Conservation (phyloP, 2,797 vertebrate genomes). For the Trichosurus vulpecula region DNA sequence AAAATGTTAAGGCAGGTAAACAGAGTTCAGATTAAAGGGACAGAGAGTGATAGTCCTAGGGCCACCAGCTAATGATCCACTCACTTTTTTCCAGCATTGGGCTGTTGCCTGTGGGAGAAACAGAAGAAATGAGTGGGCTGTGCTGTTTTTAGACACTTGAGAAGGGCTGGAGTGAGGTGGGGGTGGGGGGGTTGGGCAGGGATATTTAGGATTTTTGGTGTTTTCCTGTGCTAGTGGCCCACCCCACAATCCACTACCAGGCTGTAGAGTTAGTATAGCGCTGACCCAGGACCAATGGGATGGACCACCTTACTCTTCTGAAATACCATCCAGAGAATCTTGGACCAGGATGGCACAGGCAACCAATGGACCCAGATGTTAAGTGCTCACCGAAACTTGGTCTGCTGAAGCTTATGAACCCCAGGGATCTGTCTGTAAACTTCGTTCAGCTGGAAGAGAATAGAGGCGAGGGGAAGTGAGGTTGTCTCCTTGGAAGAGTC, state of each 20-base stretch:
- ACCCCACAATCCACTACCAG: not conserved
- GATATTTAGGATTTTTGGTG: not conserved
- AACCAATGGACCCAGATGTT: not conserved
- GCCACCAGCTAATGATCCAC: constrained; percentile 34
- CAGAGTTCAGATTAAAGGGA: not conserved
- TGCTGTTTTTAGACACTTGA: not conserved
- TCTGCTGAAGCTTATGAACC: constrained; percentile 90
- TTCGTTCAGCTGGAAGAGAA: constrained; percentile 89
- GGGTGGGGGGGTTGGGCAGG: no score
- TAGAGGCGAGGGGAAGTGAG: not conserved
- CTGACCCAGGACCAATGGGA: not conserved
- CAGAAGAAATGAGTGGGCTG: constrained; percentile 47
- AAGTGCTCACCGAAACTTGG: constrained; percentile 92
- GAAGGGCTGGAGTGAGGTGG: not conserved
- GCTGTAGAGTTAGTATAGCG: not conserved
- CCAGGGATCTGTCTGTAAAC: constrained; percentile 92
- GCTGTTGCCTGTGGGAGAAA: constrained; percentile 88
- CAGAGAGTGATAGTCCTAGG: not conserved
- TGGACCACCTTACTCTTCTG: not conserved
- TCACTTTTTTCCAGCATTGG: constrained; percentile 97
- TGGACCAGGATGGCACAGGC: not conserved
- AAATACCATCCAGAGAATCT: not conserved
- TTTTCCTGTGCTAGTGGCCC: not conserved
- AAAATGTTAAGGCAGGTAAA: no score
- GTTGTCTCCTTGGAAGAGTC: not conserved